Evolutionary conservation across 2,888 invertebrate species (phyloP).

Genomic region (Pseudococcus viburni): DNA sequence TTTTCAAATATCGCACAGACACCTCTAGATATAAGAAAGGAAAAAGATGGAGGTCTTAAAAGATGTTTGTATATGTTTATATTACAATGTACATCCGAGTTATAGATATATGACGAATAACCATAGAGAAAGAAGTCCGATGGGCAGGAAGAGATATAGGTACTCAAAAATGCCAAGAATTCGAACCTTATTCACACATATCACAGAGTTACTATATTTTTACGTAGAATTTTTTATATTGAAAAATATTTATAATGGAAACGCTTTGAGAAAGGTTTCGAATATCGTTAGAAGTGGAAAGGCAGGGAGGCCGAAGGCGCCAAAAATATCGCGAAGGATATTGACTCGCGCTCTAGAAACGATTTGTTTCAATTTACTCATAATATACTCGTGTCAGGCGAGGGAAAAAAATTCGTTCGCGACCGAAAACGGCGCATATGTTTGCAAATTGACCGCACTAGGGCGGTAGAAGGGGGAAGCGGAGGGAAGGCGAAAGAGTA

Average conservation of each 20-base stretch:
- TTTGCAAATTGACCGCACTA: background rate
- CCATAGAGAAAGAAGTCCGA: background rate
- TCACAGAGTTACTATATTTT: background rate
- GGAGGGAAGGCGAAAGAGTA: background rate
- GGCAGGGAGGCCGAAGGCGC: background rate
- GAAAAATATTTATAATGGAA: conserved; percentile 7
- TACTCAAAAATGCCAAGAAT: background rate
- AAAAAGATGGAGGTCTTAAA: background rate
- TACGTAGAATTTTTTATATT: background rate
- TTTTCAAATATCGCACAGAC: background rate
- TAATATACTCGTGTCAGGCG: background rate
- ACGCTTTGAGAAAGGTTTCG: background rate
- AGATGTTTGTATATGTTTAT: background rate
- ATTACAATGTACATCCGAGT: background rate
- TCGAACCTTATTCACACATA: background rate
- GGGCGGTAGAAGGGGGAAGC: background rate
- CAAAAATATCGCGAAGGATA: background rate
- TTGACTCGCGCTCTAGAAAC: background rate
- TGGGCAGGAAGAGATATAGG: background rate
- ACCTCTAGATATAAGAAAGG: background rate
- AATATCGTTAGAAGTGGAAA: background rate
- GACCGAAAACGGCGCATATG: background rate
- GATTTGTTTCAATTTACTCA: conserved; percentile 3
- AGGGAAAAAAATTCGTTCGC: background rate
- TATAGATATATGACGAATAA: background rate